phyloP scores from a whole-genome alignment of 2,888 invertebrate genomes.

The Ophioninae sp. region DNA sequence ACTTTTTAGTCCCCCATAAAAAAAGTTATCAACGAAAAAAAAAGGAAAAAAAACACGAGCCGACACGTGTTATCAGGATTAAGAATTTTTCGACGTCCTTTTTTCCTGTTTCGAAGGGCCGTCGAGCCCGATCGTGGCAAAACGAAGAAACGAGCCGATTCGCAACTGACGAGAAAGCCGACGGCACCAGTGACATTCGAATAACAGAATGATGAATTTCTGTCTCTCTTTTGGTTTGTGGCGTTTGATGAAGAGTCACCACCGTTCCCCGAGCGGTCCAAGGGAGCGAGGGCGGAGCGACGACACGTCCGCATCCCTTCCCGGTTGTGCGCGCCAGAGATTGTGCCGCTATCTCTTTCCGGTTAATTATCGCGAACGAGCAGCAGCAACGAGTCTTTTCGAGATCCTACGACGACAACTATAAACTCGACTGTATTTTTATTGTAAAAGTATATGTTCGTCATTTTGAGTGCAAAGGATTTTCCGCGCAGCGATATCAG shows the following conservation, averaged over 20 bases:
- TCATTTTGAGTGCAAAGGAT: constrained; percentile 5
- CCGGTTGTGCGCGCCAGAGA: constrained; percentile 74
- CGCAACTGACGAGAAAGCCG: constrained; percentile 5
- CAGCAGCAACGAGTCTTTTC: constrained; percentile 36
- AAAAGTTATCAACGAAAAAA: neutral
- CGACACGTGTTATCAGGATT: neutral
- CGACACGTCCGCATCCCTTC: constrained; percentile 66
- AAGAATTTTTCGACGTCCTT: neutral
- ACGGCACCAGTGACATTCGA: constrained; percentile 38
- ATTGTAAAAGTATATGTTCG: neutral
- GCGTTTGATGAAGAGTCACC: constrained; percentile 26
- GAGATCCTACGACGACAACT: constrained; percentile 9
- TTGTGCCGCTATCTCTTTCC: constrained; percentile 78
- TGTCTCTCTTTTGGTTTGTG: constrained; percentile 30
- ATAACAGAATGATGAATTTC: constrained; percentile 28
- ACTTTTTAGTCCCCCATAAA: neutral
- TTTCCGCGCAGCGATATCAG: constrained; percentile 32
- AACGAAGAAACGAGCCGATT: constrained; percentile 14
- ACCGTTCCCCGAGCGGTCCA: constrained; percentile 45
- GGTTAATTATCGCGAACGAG: constrained; percentile 72
- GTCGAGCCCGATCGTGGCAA: neutral
- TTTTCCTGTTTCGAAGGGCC: neutral
- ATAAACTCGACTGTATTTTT: neutral
- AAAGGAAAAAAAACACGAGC: neutral
- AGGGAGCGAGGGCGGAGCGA: constrained; percentile 75